phyloP scores from a whole-genome alignment of 2,888 invertebrate species.

The Troglohyphantes excavatus region DNA sequence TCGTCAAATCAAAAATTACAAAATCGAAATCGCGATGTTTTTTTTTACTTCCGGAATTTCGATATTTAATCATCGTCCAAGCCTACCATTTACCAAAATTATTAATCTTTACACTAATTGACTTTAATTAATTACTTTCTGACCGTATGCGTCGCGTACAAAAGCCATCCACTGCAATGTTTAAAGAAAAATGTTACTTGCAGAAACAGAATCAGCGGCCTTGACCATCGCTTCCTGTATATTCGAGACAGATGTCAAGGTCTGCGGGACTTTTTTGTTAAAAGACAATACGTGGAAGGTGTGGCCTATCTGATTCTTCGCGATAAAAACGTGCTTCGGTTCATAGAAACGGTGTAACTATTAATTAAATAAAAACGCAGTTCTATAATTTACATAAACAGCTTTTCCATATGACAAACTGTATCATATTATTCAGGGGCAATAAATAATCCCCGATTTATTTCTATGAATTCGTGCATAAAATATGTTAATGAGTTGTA shows the following conservation, averaged over 20 bases:
- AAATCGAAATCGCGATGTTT: no score
- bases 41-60: no score
- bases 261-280: constrained; percentile 19
- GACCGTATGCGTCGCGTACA: neutral
- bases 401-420: neutral
- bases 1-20: no score
- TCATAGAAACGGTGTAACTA: constrained; percentile 12
- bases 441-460: constrained; percentile 1
- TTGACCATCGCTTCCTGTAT: constrained; percentile 52
- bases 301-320: constrained; percentile 33
- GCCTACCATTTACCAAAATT: no score
- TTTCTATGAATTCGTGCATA: constrained; percentile 1
- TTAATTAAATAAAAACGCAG: constrained; percentile 55
- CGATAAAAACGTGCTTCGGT: constrained; percentile 26
- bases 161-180: neutral
- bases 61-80: no score
- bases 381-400: constrained; percentile 42
- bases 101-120: no score
- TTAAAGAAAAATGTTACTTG: neutral
- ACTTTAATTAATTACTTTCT: no score
- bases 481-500: constrained; percentile 1
- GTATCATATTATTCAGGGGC: constrained; percentile 3
- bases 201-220: constrained; percentile 26
- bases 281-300: constrained; percentile 14
- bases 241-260: constrained; percentile 46